Conservation (phyloP, 64 coral and sea anemone genomes). For the Hydrozoanthus tunicans region DNA sequence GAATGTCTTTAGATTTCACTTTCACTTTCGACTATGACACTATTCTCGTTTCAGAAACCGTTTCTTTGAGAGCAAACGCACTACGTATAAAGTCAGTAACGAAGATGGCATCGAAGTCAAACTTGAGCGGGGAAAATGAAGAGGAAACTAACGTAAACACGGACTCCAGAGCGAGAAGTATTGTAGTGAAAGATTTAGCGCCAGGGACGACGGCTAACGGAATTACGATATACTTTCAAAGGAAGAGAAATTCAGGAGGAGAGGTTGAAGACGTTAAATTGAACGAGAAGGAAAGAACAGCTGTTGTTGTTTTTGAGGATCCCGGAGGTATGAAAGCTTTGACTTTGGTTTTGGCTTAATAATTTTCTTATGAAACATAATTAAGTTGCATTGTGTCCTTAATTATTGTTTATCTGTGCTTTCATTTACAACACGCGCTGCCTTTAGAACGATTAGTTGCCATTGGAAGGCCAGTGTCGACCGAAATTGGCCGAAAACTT, state of each 20-base stretch:
- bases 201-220: background rate
- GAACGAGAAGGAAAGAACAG: background rate
- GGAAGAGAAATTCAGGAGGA: constrained; percentile 12
- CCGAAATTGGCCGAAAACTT: too few species aligned
- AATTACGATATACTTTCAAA: constrained; percentile 16
- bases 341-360: too few species aligned
- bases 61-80: background rate
- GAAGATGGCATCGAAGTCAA: constrained; percentile 7
- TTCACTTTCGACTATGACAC: constrained; percentile 1
- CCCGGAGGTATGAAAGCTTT: background rate
- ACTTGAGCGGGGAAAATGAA: background rate
- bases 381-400: background rate
- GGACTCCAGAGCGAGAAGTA: background rate
- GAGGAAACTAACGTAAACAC: background rate
- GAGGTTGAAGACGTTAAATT: constrained; percentile 15
- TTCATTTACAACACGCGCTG: too few species aligned
- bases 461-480: too few species aligned
- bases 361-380: too few species aligned
- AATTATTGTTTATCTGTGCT: background rate
- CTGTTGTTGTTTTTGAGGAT: constrained; percentile 7
- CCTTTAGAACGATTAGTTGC: too few species aligned
- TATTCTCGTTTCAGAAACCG: background rate
- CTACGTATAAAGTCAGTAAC: background rate
- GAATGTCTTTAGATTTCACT: background rate
- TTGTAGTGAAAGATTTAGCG: background rate